A percentile compares a stretch with the other conserved stretches of the same genome.
Conservation (phyloP, 2,888 invertebrate genomes). For the Synergus gifuensis region DNA sequence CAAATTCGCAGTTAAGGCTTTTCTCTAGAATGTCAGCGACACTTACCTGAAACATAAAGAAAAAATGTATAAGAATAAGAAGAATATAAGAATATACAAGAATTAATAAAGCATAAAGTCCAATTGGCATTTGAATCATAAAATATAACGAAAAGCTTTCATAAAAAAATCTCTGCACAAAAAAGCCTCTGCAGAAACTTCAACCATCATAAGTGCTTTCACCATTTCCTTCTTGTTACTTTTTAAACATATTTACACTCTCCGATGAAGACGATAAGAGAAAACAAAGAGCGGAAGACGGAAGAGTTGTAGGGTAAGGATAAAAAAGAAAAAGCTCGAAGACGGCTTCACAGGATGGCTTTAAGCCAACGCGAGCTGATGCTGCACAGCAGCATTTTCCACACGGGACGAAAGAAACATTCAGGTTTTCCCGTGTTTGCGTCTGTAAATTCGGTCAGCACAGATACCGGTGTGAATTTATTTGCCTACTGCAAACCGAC, state of each 20-base stretch:
- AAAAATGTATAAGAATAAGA: not conserved
- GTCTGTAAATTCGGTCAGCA: constrained; percentile 48
- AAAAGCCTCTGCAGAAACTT: not conserved
- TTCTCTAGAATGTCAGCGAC: not conserved
- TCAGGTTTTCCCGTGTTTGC: constrained; percentile 33
- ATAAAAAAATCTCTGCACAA: not conserved
- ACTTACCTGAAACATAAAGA: constrained; percentile 26
- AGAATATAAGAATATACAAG: too few relatives aligned
- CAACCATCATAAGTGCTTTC: not conserved
- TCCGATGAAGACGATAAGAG: not conserved
- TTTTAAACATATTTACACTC: not conserved
- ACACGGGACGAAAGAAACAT: constrained; percentile 15
- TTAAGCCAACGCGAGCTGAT: constrained; percentile 13
- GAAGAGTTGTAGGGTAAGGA: not conserved
- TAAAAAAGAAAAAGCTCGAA: constrained; percentile 11
- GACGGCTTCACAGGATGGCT: constrained; percentile 11
- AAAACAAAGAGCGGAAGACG: not conserved
- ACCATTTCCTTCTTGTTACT: not conserved
- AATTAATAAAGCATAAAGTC: too few relatives aligned
- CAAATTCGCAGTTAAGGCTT: not conserved
- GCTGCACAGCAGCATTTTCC: constrained; percentile 27
- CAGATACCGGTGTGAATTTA: constrained; percentile 58
- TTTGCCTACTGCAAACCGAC: constrained; percentile 47
- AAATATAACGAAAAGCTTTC: not conserved
- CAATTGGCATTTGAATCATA: too few relatives aligned